Evolutionary conservation across 1,140 invertebrate genomes (phyloP), one percentile per base, ranked within the genome.

Genomic region (Agrypnia vestita): DNA sequence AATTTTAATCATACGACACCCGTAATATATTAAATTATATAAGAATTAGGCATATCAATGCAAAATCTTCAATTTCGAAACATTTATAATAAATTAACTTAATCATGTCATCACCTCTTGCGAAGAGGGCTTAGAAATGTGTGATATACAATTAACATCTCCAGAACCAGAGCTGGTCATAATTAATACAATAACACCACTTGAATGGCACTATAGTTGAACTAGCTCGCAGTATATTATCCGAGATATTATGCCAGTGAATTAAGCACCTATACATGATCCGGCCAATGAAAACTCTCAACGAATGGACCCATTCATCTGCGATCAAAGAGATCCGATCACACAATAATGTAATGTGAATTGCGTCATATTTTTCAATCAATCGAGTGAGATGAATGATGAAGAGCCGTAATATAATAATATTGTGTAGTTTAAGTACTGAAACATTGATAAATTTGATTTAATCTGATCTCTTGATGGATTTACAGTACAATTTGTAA

Each of bases 251-350:
- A 21, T 59, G 55, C 55, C 12, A 59, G 21, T 21, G 55, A 59
- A 59, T 59, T 21, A 59, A 59, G 55, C 55, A 59, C 21, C 55
- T 21, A 59, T 21, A 59, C 17, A 59, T 21, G 55, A 59, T 59
- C 17, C 17, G 55, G 55, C 55, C 55, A 59, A 59, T 59, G 55
- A 59, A 59, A 59, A 59, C 55, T 59, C 55, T 59, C 55, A 59
- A 59, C 17, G 17, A 59, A 59, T 15, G 55, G 17, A 59, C 55
- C 21, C 55, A 59, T 59, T 59, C 55, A 59, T 17, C 55, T 19
- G 17, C 21, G 21, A 17, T 56, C 17, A 19, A 59, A 19, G 55
- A 21, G 55, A 59, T 59, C 55, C 55, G 8, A 21, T 59, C 55
- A 59, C 15, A 59, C 17, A 19, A 59, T 59, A 35, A 21, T 59